A percentile compares a stretch with the other conserved stretches of the same genome.
Evolutionary conservation across 1,140 invertebrate species (phyloP).

Genomic region (Neodiprion lecontei): DNA sequence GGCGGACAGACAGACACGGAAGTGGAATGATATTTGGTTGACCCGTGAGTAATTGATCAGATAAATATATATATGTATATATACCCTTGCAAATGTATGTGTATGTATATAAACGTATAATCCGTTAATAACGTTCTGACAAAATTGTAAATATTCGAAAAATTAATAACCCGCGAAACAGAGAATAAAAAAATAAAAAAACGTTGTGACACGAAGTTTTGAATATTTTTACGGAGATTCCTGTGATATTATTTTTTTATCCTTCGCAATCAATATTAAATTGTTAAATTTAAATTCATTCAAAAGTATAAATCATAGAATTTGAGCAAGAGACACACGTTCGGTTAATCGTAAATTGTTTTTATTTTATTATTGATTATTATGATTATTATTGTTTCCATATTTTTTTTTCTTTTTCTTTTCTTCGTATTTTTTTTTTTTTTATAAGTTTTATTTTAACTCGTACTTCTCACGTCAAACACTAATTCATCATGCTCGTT

Average conservation of each 20-base stretch:
- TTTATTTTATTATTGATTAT: too few species aligned
- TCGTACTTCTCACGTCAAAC: background rate
- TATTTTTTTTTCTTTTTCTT: too few species aligned
- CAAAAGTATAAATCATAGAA: background rate
- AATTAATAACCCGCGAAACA: too few species aligned
- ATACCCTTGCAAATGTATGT: too few species aligned
- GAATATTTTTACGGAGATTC: background rate
- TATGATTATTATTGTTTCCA: too few species aligned
- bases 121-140: too few species aligned
- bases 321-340: background rate
- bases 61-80: too few species aligned
- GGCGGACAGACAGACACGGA: constrained; percentile 12
- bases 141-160: too few species aligned
- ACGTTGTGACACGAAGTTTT: background rate
- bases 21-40: background rate
- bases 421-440: too few species aligned
- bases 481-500: background rate
- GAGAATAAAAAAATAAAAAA: too few species aligned
- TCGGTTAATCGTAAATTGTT: background rate
- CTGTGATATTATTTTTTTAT: background rate
- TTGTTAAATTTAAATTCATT: background rate
- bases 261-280: background rate
- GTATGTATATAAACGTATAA: too few species aligned
- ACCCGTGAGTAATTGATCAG: background rate
- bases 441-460: background rate